Base-by-base conservation (phyloP, 1,140 invertebrate genomes). In the Chionoecetes opilio region DNA sequence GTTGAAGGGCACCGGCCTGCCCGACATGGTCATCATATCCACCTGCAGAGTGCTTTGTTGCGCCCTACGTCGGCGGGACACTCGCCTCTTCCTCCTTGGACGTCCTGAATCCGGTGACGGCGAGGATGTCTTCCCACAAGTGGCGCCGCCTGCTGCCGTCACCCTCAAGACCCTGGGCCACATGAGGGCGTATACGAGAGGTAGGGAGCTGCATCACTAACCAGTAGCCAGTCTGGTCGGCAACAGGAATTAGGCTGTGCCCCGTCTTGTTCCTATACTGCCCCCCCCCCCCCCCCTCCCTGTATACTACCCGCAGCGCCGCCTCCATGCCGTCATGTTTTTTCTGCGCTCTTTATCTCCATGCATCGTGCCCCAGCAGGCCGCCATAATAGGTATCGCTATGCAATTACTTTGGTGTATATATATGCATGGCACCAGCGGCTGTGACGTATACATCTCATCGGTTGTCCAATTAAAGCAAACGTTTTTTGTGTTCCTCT, bases 11-110 rank as follows among this genome's bases (percentile, higher is more conserved):
- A 41, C n/a, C 32, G 89, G 46, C 14, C 14, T 95, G 41, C 94
- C 94, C 41, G 6, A 21, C 0, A 29, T 21, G 17, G 31, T 95
- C 89, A 38, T n/a, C 8, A 38, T 95, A 11, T 87, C 90, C 53
- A 92, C 82, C 82, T 95, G 94, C 90, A 87, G 41, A 17, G 38
- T 84, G 9, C 29, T n/a, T 29, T 95, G 94, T 82, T 95, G 94
- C n/a, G 29, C 89, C 11, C 94, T 95, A 11, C 37, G 90, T 11
- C 90, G 82, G 31, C 37, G 91, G 94, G 94, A 95, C 90, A 87
- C 90, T 0, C 37, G 89, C 21, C 17, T 95, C 26, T 95, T 95
- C 90, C 94, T 95, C 75, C 94, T 95, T 29, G 94, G 94, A 35
- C 34, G 32, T 38, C 94, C 94, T 32, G 29, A 21, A 41, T 21